phyloP scores from a whole-genome alignment of 2,797 vertebrate genomes.

The Helicolenus hilgendorfi region DNA sequence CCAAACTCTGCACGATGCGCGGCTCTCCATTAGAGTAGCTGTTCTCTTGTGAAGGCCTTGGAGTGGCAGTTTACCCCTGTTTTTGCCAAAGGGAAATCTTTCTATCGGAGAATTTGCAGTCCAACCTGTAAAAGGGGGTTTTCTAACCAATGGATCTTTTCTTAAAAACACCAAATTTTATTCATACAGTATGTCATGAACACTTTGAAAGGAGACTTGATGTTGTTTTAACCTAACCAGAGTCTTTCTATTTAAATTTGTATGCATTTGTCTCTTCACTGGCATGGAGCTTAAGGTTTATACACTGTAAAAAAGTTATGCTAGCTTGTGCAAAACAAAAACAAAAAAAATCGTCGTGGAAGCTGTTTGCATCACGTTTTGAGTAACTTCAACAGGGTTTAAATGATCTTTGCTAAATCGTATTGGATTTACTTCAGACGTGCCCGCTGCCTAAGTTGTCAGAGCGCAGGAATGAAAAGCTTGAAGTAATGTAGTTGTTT shows the following conservation, averaged over 20 bases:
- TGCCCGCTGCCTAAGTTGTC: conserved; percentile 57
- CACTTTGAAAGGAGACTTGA: conserved; percentile 65
- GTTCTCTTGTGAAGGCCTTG: conserved; percentile 73
- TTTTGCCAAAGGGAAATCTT: conserved; percentile 90
- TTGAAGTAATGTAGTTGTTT: conserved; percentile 58
- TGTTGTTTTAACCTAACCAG: conserved; percentile 67
- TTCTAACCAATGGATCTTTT: conserved; percentile 85
- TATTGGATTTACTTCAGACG: conserved; percentile 68
- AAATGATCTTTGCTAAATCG: conserved; percentile 22
- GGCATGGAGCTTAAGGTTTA: conserved; percentile 80
- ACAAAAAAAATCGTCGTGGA: conserved; percentile 16
- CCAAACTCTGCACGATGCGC: conserved; percentile 45
- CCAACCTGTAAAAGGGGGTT: conserved; percentile 72
- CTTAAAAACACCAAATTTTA: conserved; percentile 83
- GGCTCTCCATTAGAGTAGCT: conserved; percentile 50
- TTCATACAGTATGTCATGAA: conserved; percentile 62
- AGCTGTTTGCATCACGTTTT: conserved; percentile 59
- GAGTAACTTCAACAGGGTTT: conserved; percentile 56
- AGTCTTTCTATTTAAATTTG: conserved; percentile 85
- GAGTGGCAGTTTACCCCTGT: conserved; percentile 88
- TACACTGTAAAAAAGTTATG: conserved; percentile 83
- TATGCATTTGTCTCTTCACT: conserved; percentile 84
- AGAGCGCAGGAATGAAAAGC: conserved; percentile 50
- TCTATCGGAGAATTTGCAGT: conserved; percentile 80
- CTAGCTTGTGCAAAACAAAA: conserved; percentile 51